phyloP scores from a whole-genome alignment of 2,797 vertebrate genomes.

The Pangasius mekongensis region DNA sequence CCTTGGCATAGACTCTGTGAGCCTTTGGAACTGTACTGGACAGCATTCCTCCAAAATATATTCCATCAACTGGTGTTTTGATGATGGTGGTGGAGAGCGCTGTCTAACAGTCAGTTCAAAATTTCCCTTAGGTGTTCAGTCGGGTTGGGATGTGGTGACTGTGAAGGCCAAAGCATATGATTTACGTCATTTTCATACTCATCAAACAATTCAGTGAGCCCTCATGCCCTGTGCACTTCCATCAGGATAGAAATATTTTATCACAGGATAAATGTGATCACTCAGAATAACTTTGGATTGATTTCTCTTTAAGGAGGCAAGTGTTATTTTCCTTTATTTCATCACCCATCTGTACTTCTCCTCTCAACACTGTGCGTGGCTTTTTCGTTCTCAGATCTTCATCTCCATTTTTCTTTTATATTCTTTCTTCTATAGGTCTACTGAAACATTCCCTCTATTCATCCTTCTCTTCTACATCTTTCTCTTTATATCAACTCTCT shows the following conservation, averaged over 20 bases:
- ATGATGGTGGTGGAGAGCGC: not conserved
- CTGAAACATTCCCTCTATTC: not conserved
- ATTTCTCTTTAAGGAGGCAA: not conserved
- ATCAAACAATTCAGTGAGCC: not conserved
- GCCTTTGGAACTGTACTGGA: not conserved
- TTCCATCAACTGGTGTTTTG: not conserved
- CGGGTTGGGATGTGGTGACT: not conserved
- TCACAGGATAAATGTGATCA: not conserved
- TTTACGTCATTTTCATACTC: slow-evolving; percentile 2
- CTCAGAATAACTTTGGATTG: not conserved
- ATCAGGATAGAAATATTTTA: not conserved
- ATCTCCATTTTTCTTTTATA: not conserved
- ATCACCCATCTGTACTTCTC: not conserved
- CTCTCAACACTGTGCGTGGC: not conserved
- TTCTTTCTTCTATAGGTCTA: not conserved
- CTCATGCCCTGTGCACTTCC: not conserved
- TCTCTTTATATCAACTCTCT: not conserved
- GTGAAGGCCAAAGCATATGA: not conserved
- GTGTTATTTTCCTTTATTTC: not conserved
- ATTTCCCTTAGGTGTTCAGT: not conserved
- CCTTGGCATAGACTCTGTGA: not conserved
- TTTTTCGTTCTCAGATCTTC: not conserved
- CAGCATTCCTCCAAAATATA: slow-evolving; percentile 8
- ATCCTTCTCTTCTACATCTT: not conserved
- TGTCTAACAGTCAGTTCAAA: not conserved